phyloP scores from a whole-genome alignment of 2,113 vertebrate genomes.

The Acanthisitta chloris region DNA sequence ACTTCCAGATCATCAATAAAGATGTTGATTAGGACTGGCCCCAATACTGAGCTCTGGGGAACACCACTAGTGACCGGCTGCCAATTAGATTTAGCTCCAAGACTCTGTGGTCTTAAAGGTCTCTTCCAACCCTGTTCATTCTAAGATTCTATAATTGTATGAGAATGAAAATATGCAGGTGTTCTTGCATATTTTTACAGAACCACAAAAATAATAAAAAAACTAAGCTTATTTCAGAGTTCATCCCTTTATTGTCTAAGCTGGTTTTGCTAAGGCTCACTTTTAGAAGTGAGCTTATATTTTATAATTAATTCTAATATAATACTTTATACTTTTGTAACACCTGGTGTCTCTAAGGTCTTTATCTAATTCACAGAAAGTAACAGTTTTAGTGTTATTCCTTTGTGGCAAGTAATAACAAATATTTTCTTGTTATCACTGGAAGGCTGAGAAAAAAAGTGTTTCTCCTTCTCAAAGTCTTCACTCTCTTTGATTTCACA shows the following conservation, averaged over 20 bases:
- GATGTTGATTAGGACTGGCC: no score
- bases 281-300: not conserved
- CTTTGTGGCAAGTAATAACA: not conserved
- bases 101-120: no score
- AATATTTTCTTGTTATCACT: not conserved
- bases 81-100: no score
- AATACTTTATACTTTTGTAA: not conserved
- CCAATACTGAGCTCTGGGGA: no score
- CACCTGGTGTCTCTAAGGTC: not conserved
- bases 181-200: not conserved
- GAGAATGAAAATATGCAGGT: not conserved
- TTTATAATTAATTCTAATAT: not conserved
- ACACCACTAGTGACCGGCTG: no score
- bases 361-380: not conserved
- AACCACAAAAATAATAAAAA: not conserved
- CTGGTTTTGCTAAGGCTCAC: not conserved
- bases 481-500: not conserved
- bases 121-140: no score
- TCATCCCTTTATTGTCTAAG: not conserved
- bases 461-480: not conserved
- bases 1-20: no score
- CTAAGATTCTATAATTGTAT: no score
- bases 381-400: not conserved
- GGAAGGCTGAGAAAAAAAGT: not conserved
- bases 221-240: not conserved